Percentiles rank a stretch among this genome's conserved stretches.
Conservation (phyloP, 2,888 invertebrate species). For the Lutraria lutraria region DNA sequence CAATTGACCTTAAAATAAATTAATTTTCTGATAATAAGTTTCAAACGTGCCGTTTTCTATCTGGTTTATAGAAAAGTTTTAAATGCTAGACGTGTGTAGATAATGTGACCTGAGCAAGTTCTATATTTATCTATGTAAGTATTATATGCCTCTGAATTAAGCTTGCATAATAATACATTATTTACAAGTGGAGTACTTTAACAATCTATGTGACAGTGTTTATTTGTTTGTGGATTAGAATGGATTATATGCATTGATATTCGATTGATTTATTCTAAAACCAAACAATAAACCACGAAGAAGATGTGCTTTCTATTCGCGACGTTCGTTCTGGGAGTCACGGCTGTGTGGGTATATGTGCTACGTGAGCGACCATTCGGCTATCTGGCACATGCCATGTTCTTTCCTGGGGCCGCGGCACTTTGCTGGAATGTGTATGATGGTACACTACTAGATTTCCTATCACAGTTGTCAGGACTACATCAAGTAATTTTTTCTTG, state of each 20-base stretch:
- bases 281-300: neutral
- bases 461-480: constrained; percentile 42
- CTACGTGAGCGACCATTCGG: constrained; percentile 53
- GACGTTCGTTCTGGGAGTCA: constrained; percentile 49
- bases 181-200: too few relatives aligned
- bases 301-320: constrained; percentile 60
- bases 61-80: neutral
- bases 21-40: neutral
- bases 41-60: neutral
- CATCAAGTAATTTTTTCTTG: constrained; percentile 43
- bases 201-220: neutral
- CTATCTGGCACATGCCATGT: constrained; percentile 72
- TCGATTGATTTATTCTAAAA: neutral
- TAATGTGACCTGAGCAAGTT: neutral
- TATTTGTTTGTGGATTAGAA: neutral
- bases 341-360: constrained; percentile 66
- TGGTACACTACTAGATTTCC: constrained; percentile 45
- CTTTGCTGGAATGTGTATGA: constrained; percentile 40
- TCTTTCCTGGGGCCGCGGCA: constrained; percentile 63
- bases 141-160: neutral
- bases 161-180: neutral
- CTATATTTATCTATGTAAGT: neutral
- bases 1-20: too few relatives aligned
- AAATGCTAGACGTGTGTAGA: neutral
- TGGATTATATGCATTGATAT: neutral